Conservation (phyloP, 64 coral and sea anemone genomes). For the Exaiptasia diaphana region DNA sequence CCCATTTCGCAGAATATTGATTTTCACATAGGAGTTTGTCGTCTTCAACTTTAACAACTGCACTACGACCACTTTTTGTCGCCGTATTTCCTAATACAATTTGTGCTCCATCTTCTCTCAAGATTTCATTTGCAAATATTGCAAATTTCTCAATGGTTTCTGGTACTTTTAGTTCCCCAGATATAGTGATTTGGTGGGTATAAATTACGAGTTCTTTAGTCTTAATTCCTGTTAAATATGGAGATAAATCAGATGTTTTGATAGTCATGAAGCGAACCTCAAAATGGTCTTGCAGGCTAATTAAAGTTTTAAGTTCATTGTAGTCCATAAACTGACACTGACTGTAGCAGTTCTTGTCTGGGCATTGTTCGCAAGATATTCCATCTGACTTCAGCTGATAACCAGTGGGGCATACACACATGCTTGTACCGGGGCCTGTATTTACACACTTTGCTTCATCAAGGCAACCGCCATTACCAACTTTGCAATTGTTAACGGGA, state of each 20-base stretch:
- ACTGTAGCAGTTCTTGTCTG: conserved; percentile 17
- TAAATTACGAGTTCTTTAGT: background rate
- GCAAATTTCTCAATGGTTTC: conserved; percentile 10
- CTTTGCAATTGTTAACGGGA: conserved; percentile 45
- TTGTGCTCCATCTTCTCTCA: conserved; percentile 21
- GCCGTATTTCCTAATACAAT: background rate
- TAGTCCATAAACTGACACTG: conserved; percentile 37
- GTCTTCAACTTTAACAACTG: conserved; percentile 19
- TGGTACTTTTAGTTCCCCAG: conserved; percentile 28
- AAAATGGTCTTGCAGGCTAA: background rate
- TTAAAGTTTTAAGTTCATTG: background rate
- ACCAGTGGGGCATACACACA: conserved; percentile 38
- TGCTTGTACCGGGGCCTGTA: conserved; percentile 29
- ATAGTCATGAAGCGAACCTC: conserved; percentile 27
- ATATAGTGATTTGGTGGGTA: conserved; percentile 34
- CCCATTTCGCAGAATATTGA: background rate
- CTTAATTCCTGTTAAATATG: background rate
- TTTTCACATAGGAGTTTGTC: conserved; percentile 41
- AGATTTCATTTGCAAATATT: conserved; percentile 29
- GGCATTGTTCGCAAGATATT: background rate
- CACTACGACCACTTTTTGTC: background rate
- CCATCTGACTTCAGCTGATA: conserved; percentile 25
- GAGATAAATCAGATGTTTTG: conserved; percentile 18
- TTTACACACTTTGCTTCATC: conserved; percentile 22
- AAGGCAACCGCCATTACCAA: conserved; percentile 18